These are phyloP conservation scores for Buceros bicornis DNA, from an alignment of 2,797 vertebrate genomes.

Conservation along the genomic window DNA sequence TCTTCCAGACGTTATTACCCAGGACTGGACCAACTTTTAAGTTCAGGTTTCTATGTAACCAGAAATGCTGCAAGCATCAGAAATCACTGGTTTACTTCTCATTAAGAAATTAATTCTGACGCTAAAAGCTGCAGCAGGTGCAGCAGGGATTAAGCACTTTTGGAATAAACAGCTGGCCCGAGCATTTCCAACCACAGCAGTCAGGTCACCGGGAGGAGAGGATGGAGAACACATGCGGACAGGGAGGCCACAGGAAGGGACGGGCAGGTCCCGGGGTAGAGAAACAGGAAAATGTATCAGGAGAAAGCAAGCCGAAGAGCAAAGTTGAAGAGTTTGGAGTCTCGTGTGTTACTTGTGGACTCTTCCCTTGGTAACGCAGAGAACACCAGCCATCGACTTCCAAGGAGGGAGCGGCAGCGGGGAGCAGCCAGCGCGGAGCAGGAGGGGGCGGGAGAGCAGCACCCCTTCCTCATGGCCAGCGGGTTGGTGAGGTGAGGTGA, in stretches of 20 bases:
- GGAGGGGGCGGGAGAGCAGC: not conserved
- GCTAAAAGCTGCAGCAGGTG: slow-evolving; percentile 28
- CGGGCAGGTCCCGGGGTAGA: not conserved
- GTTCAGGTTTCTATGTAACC: not conserved
- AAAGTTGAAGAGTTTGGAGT: not conserved
- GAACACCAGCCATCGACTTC: not conserved
- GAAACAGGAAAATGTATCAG: not conserved
- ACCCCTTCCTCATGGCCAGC: too few species aligned
- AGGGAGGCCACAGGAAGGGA: not conserved
- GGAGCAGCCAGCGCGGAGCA: not conserved
- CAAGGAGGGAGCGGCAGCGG: not conserved
- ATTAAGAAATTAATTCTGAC: slow-evolving; percentile 38
- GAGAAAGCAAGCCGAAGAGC: not conserved
- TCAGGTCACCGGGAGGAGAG: not conserved
- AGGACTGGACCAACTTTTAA: not conserved
- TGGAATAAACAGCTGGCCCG: slow-evolving; percentile 26
- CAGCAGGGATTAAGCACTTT: slow-evolving; percentile 45
- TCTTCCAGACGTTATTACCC: not conserved
- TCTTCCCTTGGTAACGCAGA: not conserved
- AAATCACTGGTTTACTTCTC: not conserved
- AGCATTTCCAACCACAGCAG: not conserved
- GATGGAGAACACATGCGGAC: not conserved
- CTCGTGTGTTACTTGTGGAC: not conserved
- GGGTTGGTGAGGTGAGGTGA: not conserved
- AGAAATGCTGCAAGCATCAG: not conserved